A percentile compares a stretch with the other conserved stretches of the same genome.
Conservation (phyloP, 2,888 invertebrate genomes). For the Aspidiotus destructor region DNA sequence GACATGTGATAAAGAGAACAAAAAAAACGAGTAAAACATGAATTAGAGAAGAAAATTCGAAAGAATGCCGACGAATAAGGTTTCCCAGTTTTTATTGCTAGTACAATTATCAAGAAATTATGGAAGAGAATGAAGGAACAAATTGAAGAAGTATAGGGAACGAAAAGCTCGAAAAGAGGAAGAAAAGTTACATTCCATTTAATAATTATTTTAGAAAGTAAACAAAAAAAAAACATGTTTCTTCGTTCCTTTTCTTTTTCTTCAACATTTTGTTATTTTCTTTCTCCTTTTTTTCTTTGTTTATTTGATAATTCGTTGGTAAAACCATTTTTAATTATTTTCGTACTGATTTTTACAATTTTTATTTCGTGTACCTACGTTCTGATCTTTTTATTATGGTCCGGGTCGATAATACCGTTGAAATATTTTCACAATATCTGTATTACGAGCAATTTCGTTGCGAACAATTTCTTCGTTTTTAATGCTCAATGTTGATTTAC, state of each 20-base stretch:
- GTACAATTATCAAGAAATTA: not conserved
- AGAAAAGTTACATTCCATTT: conserved; percentile 2
- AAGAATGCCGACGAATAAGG: not conserved
- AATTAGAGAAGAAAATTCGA: conserved; percentile 11
- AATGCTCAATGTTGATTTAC: too few relatives aligned
- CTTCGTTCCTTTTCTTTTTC: conserved; percentile 10
- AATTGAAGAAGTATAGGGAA: not conserved
- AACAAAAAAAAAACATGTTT: too few relatives aligned
- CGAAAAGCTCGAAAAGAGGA: too few relatives aligned
- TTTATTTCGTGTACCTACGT: not conserved
- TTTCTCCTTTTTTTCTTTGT: conserved; percentile 10
- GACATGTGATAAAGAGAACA: conserved; percentile 26
- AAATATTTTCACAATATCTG: too few relatives aligned
- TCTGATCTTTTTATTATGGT: too few relatives aligned
- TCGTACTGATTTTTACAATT: not conserved
- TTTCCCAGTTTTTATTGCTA: not conserved
- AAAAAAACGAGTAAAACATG: not conserved
- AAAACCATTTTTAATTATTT: not conserved
- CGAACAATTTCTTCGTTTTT: too few relatives aligned
- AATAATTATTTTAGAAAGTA: not conserved
- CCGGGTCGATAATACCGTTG: too few relatives aligned
- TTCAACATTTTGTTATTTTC: conserved; percentile 7
- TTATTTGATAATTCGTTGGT: not conserved
- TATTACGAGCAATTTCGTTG: too few relatives aligned
- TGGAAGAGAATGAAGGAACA: not conserved